Evolutionary conservation across 2,888 invertebrate genomes (phyloP), one percentile per base, ranked within the genome.

Genomic region (Mayetiola destructor): DNA sequence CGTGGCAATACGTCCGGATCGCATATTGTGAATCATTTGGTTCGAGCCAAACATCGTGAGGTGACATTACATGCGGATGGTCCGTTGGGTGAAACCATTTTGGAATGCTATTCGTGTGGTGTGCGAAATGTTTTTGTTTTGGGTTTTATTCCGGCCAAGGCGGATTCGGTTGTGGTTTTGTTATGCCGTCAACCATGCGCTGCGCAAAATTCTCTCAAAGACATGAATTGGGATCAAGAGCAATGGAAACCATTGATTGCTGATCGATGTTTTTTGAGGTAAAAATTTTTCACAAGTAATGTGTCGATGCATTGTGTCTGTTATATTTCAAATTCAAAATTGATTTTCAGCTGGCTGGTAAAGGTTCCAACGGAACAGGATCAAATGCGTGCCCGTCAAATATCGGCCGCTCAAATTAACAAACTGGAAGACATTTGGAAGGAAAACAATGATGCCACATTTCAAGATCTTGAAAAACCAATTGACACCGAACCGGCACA

Each of bases 151-250:
- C 99, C 99, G 1, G 97, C 99, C 27, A 97, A 97, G 74, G 95
- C 96, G 1, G 96, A 97, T 73, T 95, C 95, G 0, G 96, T 96
- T 57, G 97, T 97, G 16, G 95, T 97, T 2, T 75, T 99, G 57
- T 77, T 99, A 3, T 99, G 99, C 69, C 82, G 99, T 78, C 95
- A 96, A 74, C 99, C 99, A 2, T 99, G 99, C 75, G 96, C 97
- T 29, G 91, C 95, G 5, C 93, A 96, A 69, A 93, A 89, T 68
- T 93, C 93, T 14, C 76, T 97, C 40, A 97, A 97, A 74, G 97
- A 97, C 68, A 94, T 96, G 91, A 97, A 96, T 72, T 99, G 97
- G 91, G 96, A 97, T 74, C 95, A 95, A 69, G 92, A 92, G 62
- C 93, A 95, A 67, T 97, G 97, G 97, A 95, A 96, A 72, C 96